Conservation (phyloP, 23 tunicate genomes). For the Ciona savignyi region DNA sequence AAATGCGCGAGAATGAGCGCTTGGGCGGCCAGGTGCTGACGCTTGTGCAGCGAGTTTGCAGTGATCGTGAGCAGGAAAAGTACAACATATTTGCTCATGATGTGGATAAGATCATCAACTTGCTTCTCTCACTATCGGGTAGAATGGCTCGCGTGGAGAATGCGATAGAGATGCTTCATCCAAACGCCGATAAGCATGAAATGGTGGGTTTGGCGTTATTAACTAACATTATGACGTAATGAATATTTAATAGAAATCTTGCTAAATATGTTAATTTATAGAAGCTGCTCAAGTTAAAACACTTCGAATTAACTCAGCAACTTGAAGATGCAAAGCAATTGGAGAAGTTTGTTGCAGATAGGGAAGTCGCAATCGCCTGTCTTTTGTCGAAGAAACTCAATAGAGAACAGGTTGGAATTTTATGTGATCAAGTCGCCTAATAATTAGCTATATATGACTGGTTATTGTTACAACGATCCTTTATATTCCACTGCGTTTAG, state of each 20-base stretch:
- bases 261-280: background rate
- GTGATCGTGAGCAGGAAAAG: conserved; percentile 57
- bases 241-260: background rate
- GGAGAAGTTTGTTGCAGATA: background rate
- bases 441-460: too few relatives aligned
- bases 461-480: too few relatives aligned
- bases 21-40: conserved; percentile 54
- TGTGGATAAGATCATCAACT: conserved; percentile 82
- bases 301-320: background rate
- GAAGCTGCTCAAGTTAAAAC: background rate
- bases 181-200: conserved; percentile 53
- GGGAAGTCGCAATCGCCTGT: background rate
- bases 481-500: too few relatives aligned
- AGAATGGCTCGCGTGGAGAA: conserved; percentile 81
- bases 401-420: background rate
- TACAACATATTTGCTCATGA: conserved; percentile 82
- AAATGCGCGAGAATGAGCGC: conserved; percentile 71
- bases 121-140: conserved; percentile 67
- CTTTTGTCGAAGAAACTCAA: background rate
- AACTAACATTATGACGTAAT: background rate
- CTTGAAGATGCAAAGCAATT: background rate
- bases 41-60: conserved; percentile 39
- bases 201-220: conserved; percentile 75
- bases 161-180: conserved; percentile 53
- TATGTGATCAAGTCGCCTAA: too few relatives aligned